Evolutionary conservation across 2,888 invertebrate species (phyloP).

Genomic region (Crossocerus cetratus): DNA sequence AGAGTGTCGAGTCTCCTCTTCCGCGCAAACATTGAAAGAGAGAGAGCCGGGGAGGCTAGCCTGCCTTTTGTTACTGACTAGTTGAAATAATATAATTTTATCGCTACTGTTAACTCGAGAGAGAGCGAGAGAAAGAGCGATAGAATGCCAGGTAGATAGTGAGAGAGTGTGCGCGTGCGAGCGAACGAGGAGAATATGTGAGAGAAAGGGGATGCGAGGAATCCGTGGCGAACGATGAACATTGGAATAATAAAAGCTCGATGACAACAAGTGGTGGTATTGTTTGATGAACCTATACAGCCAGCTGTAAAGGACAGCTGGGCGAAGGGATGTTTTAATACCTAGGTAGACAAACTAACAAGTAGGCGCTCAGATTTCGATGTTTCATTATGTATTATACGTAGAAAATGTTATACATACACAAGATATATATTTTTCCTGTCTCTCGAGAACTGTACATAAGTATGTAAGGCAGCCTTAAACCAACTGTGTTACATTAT

Average conservation of each 20-base stretch:
- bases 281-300: constrained; percentile 29
- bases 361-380: background rate
- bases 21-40: constrained; percentile 3
- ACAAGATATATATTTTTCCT: constrained; percentile 39
- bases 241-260: constrained; percentile 57
- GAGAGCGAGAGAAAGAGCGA: constrained; percentile 49
- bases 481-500: constrained; percentile 12
- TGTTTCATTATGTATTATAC: constrained; percentile 21
- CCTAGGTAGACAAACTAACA: background rate
- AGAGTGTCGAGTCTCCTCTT: constrained; percentile 18
- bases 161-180: constrained; percentile 48
- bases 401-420: constrained; percentile 18
- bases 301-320: constrained; percentile 8
- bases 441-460: constrained; percentile 25
- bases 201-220: constrained; percentile 38
- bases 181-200: constrained; percentile 42
- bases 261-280: constrained; percentile 44
- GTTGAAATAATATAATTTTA: constrained; percentile 63
- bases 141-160: constrained; percentile 13
- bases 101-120: constrained; percentile 54
- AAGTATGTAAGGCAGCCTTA: constrained; percentile 21
- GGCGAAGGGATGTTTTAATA: constrained; percentile 13
- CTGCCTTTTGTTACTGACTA: constrained; percentile 63
- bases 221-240: constrained; percentile 56
- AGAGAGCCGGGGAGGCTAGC: constrained; percentile 29